Base-by-base conservation (phyloP, 2,888 invertebrate genomes). In the Drosophila multiciliata region DNA sequence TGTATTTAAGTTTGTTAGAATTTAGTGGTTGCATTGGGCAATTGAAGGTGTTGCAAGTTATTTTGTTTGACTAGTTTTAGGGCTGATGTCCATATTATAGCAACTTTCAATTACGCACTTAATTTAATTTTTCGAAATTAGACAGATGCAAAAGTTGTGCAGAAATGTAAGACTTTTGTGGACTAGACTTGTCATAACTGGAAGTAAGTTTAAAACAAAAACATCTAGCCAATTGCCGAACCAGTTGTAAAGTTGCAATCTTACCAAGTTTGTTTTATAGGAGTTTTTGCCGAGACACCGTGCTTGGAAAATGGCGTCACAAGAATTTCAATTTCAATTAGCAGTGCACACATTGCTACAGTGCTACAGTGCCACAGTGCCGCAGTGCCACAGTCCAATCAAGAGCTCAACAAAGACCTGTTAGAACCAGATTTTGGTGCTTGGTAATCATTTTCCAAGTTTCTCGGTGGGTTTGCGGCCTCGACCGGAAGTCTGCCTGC, bases 311-410 rank as follows among this genome's bases (percentile, higher is more conserved):
- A 64, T 69, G 61, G 58, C 48, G 73, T 66, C 68, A 66, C 61
- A 81, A 66, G 68, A 69, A 67, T 66, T 78, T 69, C 65, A 65
- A 78, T 78, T 80, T 75, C 75, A 82, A 71, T 71, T 78, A 70
- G 61, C 59, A 73, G 50, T 42, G 42, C 33, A 38, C 45, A 38
- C 59, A 55, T 49, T 45, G 45, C 23, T 7, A 20, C 45, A 15
- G 7, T 20, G 45, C 20, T 3, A 38, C 59, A 55, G 45, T 45
- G 45, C 15, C 12, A 20, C 45, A 15, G 7, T 23, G 45, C 20
- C 45, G 23, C 45, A 23, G 7, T 45, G 45, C 23, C 45, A 48
- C 45, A 54, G 60, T 78, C 58, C 61, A 71, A 78, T 82, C 79
- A 75, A 49, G 69, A 40, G 52, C 50, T 32, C 40, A 54, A 65